phyloP scores from a whole-genome alignment of 1,140 invertebrate genomes.

The Caenorhabditis remanei region DNA sequence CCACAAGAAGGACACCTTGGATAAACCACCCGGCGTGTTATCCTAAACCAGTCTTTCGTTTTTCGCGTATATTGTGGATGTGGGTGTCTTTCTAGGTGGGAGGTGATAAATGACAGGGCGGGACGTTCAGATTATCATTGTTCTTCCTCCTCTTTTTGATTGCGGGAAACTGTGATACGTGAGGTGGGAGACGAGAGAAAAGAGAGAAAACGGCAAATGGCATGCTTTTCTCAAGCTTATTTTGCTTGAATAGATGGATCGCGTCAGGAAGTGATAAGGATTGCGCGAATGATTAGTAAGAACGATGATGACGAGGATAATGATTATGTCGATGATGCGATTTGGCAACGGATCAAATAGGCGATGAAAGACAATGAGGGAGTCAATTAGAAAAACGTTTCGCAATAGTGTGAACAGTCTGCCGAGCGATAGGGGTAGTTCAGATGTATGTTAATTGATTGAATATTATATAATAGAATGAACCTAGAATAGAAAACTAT shows the following conservation, averaged over 20 bases:
- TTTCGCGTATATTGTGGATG: conserved; percentile 44
- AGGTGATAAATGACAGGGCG: conserved; percentile 46
- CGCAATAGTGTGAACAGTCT: not conserved
- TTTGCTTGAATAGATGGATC: not conserved
- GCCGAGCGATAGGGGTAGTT: no score
- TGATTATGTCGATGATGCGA: not conserved
- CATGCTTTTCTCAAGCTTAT: conserved; percentile 32
- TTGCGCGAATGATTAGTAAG: conserved; percentile 48
- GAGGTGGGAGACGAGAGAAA: not conserved
- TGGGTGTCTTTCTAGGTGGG: conserved; percentile 16
- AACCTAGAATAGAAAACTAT: no score
- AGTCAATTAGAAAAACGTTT: not conserved
- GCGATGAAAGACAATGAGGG: not conserved
- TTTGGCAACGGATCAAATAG: conserved; percentile 32
- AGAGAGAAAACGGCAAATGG: not conserved
- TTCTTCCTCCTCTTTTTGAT: conserved; percentile 41
- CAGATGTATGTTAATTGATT: no score
- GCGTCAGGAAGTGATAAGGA: conserved; percentile 51
- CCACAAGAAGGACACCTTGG: conserved; percentile 8
- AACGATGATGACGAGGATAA: not conserved
- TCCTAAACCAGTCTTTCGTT: conserved; percentile 49
- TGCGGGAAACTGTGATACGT: conserved; percentile 9
- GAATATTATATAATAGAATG: no score
- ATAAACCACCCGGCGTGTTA: conserved; percentile 40
- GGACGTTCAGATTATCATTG: conserved; percentile 50